Percentiles rank a stretch among this genome's conserved stretches.
Evolutionary conservation across 1,140 invertebrate species (phyloP).

Genomic region (Chrysoperla carnea): DNA sequence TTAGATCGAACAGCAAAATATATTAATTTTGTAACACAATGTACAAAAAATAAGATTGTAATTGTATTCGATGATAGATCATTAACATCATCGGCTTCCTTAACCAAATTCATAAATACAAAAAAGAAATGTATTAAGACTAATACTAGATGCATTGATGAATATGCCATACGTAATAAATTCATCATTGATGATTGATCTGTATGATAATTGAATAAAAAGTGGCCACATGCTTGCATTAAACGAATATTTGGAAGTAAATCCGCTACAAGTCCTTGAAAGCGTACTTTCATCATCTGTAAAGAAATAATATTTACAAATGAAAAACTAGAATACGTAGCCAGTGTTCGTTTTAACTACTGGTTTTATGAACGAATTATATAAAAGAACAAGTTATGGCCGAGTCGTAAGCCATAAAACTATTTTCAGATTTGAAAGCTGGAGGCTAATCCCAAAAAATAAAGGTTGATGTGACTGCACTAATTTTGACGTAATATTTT

Average conservation of each 20-base stretch:
- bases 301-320: constrained; percentile 7
- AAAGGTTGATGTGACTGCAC: no score
- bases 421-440: no score
- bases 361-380: no score
- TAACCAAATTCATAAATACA: constrained; percentile 44
- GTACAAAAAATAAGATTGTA: constrained; percentile 61
- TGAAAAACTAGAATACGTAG: no score
- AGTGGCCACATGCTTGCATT: constrained; percentile 57
- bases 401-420: no score
- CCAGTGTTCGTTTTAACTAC: no score
- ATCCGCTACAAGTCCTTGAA: constrained; percentile 55
- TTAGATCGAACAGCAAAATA: constrained; percentile 56
- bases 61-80: constrained; percentile 66
- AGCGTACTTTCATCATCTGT: constrained; percentile 37
- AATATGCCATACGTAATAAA: constrained; percentile 38
- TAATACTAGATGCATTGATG: constrained; percentile 36
- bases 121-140: constrained; percentile 42
- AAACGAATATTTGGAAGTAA: constrained; percentile 62
- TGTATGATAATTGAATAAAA: constrained; percentile 57
- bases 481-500: no score
- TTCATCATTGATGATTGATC: constrained; percentile 30
- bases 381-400: no score
- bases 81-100: constrained; percentile 58
- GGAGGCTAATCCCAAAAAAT: no score
- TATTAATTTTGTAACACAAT: constrained; percentile 51